Base-by-base conservation (phyloP, 2,797 vertebrate species). In the Cheirogaleus major region DNA sequence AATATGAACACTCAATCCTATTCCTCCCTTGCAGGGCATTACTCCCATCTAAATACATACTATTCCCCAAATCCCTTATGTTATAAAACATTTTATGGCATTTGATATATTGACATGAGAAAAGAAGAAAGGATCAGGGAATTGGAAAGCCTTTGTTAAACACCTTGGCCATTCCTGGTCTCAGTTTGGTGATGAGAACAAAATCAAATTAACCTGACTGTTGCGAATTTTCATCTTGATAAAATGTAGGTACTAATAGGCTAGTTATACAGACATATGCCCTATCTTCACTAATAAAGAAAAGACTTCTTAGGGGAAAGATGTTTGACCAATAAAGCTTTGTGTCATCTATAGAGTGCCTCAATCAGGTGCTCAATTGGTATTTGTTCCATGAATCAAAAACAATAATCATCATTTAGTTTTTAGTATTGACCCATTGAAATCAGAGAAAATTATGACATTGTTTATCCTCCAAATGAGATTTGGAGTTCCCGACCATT, bases 1-100 rank as follows among this genome's bases (percentile, higher is more conserved):
- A 76, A 0, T n/a, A 23, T 57, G 45, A 83, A 55, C 41, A 55
- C 5, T 75, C 85, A 45, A 55, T 76, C 6, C 45, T 50, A 30
- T 35, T 38, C 6, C 3, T 89, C 59, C 43, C 75, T 85, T 14
- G 3, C 57, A 90, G 50, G 59, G 9, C 38, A 63, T 69, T 93
- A 81, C 48, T 96, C 38, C 70, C 14, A 81, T 78, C 22, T 96
- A 86, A 93, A 81, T 89, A 84, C 82, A 72, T 18, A 78, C 13
- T 32, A 80, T 15, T 87, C 67, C 12, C 23, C 4, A 57, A 67
- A 76, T 61, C 43, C 41, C 50, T 88, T 89, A 73, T 6, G 4
- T 75, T 67, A 80, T 75, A 95, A 79, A 96, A 89, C 81, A 4
- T 55, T 57, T 80, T 67, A 87, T 82, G 80, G 23, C 11, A 70